Base-by-base conservation (phyloP, 2,797 vertebrate species). In the Huso huso region DNA sequence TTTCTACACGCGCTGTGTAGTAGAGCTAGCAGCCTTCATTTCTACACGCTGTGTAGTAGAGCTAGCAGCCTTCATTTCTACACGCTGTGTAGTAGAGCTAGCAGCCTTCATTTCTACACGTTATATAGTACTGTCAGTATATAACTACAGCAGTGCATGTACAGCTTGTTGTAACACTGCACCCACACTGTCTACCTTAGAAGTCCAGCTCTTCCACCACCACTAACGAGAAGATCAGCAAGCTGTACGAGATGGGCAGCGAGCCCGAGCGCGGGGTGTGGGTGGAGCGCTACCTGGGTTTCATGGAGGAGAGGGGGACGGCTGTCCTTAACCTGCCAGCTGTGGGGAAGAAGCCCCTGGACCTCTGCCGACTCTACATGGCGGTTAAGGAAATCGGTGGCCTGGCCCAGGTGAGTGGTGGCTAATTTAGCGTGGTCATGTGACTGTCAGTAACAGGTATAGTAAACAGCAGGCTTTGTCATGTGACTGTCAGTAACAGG, bases 291-390 rank as follows among this genome's bases (percentile, higher is more conserved):
- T 97, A 96, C 78, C 89, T 97, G 66, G 88, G 82, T 0, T 97
- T 97, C 85, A 97, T 97, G 95, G 95, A 97, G 70, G 94, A 96
- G 79, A 85, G 94, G 66, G 95, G 95, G 53, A 95, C 94, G 0
- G 92, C 94, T 0, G 92, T 96, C 7, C 74, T 88, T 12, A 93
- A 91, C 69, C 88, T 97, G 67, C 95, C 95, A 0, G 83, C 88
- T 0, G 93, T 97, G 73, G 94, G 93, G 79, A 96, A 96, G 84
- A 97, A 97, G 80, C 92, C 94, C 0, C 80, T 97, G 78, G 95
- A 97, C 79, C 88, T 97, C 18, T 97, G 93, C 87, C 91, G 90
- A 61, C 93, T 97, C 53, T 97, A 97, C 37, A 77, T 90, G 71
- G 92, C 91, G 0, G 94, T 97, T 59, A 93, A 93, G 62, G 94